Percentiles rank a stretch among this genome's conserved stretches.
Evolutionary conservation across 2,888 invertebrate genomes (phyloP).

Genomic region (Ptilodon capucinus): DNA sequence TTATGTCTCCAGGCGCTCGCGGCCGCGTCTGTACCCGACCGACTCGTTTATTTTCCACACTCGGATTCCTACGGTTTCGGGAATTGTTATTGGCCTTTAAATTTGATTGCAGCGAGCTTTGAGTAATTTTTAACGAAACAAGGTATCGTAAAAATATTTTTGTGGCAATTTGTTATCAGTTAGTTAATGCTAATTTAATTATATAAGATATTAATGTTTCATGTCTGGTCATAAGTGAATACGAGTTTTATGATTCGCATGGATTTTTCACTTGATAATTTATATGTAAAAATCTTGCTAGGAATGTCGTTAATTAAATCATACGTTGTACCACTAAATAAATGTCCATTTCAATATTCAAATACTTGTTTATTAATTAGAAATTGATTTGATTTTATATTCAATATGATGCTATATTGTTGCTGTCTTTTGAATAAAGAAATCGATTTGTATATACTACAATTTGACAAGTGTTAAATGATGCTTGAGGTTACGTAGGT

Average conservation of each 20-base stretch:
- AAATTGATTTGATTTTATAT: too few relatives aligned
- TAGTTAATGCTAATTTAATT: constrained; percentile 20
- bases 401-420: too few relatives aligned
- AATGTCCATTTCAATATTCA: constrained; percentile 7
- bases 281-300: constrained; percentile 35
- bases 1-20: constrained; percentile 53
- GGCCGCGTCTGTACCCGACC: constrained; percentile 17
- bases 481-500: too few relatives aligned
- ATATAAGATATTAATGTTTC: constrained; percentile 1
- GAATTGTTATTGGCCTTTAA: constrained; percentile 30
- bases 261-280: constrained; percentile 28
- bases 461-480: too few relatives aligned
- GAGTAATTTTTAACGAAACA: constrained; percentile 9
- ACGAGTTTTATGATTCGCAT: constrained; percentile 25
- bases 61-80: constrained; percentile 18
- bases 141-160: constrained; percentile 1
- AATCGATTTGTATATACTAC: too few relatives aligned
- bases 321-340: constrained; percentile 17
- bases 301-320: constrained; percentile 43
- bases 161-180: constrained; percentile 11
- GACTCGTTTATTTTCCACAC: constrained; percentile 24
- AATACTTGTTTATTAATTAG: too few relatives aligned
- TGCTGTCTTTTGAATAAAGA: too few relatives aligned
- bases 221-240: not conserved
- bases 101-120: constrained; percentile 25